Percentiles rank a stretch among this genome's conserved stretches.
These are phyloP conservation scores for Ranitomeya imitator DNA, from an alignment of 2,113 vertebrate species.

Conservation along the genomic window DNA sequence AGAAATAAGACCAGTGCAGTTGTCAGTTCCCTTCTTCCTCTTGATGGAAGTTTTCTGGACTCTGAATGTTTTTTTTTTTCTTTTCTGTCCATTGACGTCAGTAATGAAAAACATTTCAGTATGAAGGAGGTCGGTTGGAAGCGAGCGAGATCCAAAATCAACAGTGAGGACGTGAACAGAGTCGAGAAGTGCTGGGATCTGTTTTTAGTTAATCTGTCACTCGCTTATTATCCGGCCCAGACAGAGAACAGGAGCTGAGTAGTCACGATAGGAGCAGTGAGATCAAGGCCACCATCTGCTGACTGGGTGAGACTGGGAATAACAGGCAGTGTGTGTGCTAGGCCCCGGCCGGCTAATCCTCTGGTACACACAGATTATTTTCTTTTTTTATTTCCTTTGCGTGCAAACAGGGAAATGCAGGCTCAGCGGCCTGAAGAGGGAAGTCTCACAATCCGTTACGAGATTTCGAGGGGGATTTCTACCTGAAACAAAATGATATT, in stretches of 20 bases:
- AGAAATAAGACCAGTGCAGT: not conserved
- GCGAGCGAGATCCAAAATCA: not conserved
- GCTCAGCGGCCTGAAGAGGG: not conserved
- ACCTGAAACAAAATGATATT: not conserved
- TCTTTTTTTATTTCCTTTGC: not conserved
- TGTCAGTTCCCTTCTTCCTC: not conserved
- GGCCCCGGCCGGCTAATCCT: slow-evolving; percentile 14
- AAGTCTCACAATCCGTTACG: not conserved
- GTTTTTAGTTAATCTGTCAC: not conserved
- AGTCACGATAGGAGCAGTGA: not conserved
- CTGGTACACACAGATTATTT: not conserved
- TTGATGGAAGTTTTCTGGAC: not conserved
- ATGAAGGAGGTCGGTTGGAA: not conserved
- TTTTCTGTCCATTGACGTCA: not conserved
- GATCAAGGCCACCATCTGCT: not conserved
- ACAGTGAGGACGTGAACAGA: not conserved
- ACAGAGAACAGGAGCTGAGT: not conserved
- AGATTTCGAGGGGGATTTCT: not conserved
- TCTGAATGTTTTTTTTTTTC: not conserved
- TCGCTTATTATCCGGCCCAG: not conserved
- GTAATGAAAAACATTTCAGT: not conserved
- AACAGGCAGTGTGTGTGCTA: slow-evolving; percentile 7
- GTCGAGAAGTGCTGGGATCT: not conserved
- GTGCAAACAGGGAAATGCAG: not conserved
- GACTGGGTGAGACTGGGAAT: not conserved